Evolutionary conservation across 2,113 vertebrate genomes (phyloP), one percentile per base, ranked within the genome.

Genomic region (Callorhinus ursinus): DNA sequence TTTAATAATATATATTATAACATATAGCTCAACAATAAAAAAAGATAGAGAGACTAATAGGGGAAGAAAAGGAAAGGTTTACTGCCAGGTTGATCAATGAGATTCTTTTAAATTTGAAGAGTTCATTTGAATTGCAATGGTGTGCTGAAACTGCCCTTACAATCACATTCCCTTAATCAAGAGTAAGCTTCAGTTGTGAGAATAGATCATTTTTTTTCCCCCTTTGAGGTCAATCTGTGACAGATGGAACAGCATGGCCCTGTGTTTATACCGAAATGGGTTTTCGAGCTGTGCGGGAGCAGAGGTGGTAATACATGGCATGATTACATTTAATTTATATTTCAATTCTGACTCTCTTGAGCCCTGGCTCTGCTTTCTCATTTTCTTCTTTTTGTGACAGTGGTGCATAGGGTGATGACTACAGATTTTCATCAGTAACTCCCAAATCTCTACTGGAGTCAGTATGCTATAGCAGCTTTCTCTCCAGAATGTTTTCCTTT

Each of bases 251-350:
- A 86, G 15, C 33, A 57, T 10, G 0, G 69, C 0, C 11, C 74
- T 97, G 93, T 93, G 49, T 95, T 90, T 97, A 96, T 86, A 51
- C 84, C 77, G 71, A 97, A 94, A 95, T 97, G 39, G 46, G 39
- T 96, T 59, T 63, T 93, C 59, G 49, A 93, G 69, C 33, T 49
- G 33, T 36, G 42, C 39, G 67, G 3, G 46, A 93, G 59, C 71
- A 57, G n/a, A 92, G 87, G 86, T 49, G 42, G 71, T 90, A 87
- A 63, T 49, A 79, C 85, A 5, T 6, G 28, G 6, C 10, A 80
- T 19, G n/a, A 92, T 51, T 95, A 97, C 95, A 92, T 95, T 85
- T 96, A 97, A 97, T 96, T 98, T 96, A 26, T 97, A 97, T 98
- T 98, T 93, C 11, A 67, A 1, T 92, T 96, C 55, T 77, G 7